Percentiles rank a stretch among this genome's conserved stretches.
Evolutionary conservation across 2,113 vertebrate genomes (phyloP).

Genomic region (Notiomystis cincta): DNA sequence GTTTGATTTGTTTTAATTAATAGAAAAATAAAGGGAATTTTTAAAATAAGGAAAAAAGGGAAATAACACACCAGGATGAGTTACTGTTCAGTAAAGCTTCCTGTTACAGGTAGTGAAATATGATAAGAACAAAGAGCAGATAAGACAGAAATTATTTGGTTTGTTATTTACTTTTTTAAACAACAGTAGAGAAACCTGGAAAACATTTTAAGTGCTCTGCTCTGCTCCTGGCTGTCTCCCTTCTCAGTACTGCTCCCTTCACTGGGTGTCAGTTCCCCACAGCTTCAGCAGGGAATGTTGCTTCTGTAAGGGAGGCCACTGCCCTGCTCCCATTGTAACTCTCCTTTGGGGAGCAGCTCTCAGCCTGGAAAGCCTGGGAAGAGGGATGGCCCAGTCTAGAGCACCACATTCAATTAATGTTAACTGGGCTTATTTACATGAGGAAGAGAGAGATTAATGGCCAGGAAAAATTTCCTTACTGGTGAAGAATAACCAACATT

Average conservation of each 20-base stretch:
- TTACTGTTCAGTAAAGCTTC: not conserved
- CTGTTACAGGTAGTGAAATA: not conserved
- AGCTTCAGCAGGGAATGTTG: not conserved
- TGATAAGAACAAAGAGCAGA: not conserved
- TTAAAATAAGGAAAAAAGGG: not conserved
- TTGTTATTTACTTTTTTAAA: not conserved
- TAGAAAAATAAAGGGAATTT: not conserved
- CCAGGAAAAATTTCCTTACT: not conserved
- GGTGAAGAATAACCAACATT: not conserved
- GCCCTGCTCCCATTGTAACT: too few species aligned
- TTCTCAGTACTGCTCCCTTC: not conserved
- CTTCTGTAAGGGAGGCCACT: not conserved
- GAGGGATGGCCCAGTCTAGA: not conserved
- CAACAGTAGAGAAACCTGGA: not conserved
- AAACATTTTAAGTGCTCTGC: not conserved
- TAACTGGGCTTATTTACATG: not conserved
- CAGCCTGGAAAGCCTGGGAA: not conserved
- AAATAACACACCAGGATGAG: not conserved
- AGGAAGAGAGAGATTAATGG: not conserved
- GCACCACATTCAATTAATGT: not conserved
- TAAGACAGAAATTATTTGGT: not conserved
- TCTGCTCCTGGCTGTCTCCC: not conserved
- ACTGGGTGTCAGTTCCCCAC: not conserved
- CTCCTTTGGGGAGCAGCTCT: not conserved
- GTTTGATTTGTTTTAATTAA: not conserved